phyloP scores from a whole-genome alignment of 2,797 vertebrate genomes.

The Oreochromis grahami region DNA sequence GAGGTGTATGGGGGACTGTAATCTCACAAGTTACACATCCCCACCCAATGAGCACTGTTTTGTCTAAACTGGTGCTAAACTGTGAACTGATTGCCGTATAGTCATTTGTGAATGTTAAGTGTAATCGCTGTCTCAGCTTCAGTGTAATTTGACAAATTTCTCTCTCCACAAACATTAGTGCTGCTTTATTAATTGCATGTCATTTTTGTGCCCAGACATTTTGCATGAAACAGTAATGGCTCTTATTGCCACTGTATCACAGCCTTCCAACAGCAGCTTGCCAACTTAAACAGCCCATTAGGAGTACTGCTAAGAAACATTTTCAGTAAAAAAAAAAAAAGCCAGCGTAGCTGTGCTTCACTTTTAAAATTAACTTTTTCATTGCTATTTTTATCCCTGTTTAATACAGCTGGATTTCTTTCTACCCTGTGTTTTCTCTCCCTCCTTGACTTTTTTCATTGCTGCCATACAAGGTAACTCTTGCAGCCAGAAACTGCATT shows the following conservation, averaged over 20 bases:
- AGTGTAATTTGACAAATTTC: background rate
- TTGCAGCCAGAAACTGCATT: conserved; percentile 59
- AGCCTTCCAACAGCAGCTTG: background rate
- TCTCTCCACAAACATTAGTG: background rate
- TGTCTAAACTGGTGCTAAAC: background rate
- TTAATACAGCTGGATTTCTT: background rate
- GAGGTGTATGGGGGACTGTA: background rate
- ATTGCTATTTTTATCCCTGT: background rate
- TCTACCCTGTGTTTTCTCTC: background rate
- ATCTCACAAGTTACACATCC: background rate
- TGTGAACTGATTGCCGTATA: background rate
- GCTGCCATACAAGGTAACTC: conserved; percentile 66
- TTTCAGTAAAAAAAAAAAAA: background rate
- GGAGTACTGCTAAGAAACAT: background rate
- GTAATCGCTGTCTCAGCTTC: background rate
- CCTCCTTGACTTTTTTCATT: conserved; percentile 1
- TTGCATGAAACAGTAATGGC: background rate
- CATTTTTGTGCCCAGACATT: background rate
- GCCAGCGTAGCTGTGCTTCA: background rate
- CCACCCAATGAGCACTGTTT: background rate
- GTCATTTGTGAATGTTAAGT: background rate
- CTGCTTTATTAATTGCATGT: background rate
- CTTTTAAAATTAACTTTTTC: background rate
- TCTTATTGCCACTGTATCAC: background rate
- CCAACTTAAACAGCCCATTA: background rate